Evolutionary conservation across 2,888 invertebrate genomes (phyloP).

Genomic region (Eupithecia dodoneata): DNA sequence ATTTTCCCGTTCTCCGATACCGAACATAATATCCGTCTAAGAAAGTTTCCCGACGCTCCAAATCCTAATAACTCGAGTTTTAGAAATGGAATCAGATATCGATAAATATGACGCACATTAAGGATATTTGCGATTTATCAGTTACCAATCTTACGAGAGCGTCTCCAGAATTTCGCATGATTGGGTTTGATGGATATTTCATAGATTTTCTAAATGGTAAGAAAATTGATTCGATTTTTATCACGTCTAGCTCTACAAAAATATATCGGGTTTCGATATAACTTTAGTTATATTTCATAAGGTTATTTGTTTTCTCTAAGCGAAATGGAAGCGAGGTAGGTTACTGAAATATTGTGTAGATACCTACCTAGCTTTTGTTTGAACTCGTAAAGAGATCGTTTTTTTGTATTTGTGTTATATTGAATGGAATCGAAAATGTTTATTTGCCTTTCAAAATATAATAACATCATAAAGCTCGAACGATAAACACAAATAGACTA

Average conservation of each 20-base stretch:
- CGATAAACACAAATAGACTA: no score
- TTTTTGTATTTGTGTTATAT: no score
- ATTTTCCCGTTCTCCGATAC: conserved; percentile 12
- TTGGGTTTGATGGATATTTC: conserved; percentile 29
- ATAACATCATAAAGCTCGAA: no score
- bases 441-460: no score
- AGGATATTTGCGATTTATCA: conserved; percentile 31
- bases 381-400: not conserved
- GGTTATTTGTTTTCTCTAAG: not conserved
- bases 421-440: no score
- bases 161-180: conserved; percentile 23
- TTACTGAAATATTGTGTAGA: not conserved
- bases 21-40: conserved; percentile 36
- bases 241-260: conserved; percentile 5
- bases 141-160: conserved; percentile 21
- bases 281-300: not conserved
- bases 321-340: not conserved
- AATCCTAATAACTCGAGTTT: conserved; percentile 38
- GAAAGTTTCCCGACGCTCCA: conserved; percentile 23
- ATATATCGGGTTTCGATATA: conserved; percentile 3
- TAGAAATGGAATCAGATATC: conserved; percentile 36
- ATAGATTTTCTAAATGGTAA: conserved; percentile 22
- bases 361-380: no score
- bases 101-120: conserved; percentile 30
- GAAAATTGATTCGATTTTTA: conserved; percentile 21